Conservation (phyloP, 2,113 vertebrate species). For the Myotis lucifugus region DNA sequence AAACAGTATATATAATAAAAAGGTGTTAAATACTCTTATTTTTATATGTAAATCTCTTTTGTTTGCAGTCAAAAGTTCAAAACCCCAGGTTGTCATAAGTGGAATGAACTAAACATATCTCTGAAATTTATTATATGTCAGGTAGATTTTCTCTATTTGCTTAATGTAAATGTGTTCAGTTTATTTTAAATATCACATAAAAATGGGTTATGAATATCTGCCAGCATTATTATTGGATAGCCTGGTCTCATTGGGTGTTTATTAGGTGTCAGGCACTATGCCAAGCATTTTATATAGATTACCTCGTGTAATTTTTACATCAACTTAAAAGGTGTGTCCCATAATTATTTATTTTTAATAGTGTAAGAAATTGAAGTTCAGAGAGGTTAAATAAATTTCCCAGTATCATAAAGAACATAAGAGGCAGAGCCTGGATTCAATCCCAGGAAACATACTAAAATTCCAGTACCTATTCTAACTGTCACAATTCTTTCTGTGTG, state of each 20-base stretch:
- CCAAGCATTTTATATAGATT: background rate
- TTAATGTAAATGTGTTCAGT: background rate
- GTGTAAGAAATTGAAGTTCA: background rate
- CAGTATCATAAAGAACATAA: background rate
- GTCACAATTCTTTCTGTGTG: background rate
- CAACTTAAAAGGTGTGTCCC: background rate
- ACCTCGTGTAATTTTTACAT: background rate
- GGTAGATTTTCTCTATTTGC: background rate
- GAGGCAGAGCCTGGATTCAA: background rate
- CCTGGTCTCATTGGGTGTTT: background rate
- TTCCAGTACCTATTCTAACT: background rate
- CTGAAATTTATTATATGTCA: background rate
- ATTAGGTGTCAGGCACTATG: background rate
- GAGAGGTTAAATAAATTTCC: conserved; percentile 25
- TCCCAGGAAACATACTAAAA: background rate
- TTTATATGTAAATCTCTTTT: background rate
- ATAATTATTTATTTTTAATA: background rate
- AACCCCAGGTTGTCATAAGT: background rate
- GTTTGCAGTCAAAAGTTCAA: background rate
- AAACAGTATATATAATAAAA: background rate
- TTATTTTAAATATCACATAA: conserved; percentile 34
- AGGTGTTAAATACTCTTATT: background rate
- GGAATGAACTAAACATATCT: background rate
- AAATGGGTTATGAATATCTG: background rate
- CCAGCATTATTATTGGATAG: background rate